Conservation (phyloP, 2,113 vertebrate species). For the Heterochromis multidens region DNA sequence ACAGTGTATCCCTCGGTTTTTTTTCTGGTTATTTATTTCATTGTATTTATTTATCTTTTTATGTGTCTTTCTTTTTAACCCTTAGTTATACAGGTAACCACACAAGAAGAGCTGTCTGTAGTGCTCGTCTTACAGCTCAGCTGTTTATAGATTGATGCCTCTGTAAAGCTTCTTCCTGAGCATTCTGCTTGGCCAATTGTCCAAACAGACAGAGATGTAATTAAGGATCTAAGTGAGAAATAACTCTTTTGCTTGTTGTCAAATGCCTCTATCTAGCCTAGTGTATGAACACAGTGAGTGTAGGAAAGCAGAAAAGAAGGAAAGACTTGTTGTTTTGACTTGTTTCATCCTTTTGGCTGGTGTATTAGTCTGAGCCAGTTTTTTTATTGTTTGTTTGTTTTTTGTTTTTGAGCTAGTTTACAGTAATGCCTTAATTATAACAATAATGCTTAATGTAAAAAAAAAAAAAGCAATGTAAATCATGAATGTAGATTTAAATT, state of each 20-base stretch:
- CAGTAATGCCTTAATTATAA: background rate
- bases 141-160: background rate
- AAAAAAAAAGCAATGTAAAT: background rate
- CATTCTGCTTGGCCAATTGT: conserved; percentile 31
- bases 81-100: background rate
- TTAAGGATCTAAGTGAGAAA: conserved; percentile 62
- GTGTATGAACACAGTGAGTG: conserved; percentile 19
- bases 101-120: background rate
- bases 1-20: background rate
- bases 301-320: conserved; percentile 26
- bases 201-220: conserved; percentile 33
- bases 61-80: background rate
- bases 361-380: background rate
- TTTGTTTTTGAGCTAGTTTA: background rate
- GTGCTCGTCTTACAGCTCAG: background rate
- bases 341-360: conserved; percentile 1
- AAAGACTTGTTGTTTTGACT: background rate
- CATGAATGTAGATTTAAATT: background rate
- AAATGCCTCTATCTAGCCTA: conserved; percentile 31
- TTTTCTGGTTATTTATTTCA: background rate
- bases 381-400: background rate
- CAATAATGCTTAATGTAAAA: background rate
- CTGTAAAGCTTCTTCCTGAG: conserved; percentile 14
- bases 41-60: background rate
- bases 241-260: conserved; percentile 46